Evolutionary conservation across 2,113 vertebrate species (phyloP).

Genomic region (Rhabdomys dilectus): DNA sequence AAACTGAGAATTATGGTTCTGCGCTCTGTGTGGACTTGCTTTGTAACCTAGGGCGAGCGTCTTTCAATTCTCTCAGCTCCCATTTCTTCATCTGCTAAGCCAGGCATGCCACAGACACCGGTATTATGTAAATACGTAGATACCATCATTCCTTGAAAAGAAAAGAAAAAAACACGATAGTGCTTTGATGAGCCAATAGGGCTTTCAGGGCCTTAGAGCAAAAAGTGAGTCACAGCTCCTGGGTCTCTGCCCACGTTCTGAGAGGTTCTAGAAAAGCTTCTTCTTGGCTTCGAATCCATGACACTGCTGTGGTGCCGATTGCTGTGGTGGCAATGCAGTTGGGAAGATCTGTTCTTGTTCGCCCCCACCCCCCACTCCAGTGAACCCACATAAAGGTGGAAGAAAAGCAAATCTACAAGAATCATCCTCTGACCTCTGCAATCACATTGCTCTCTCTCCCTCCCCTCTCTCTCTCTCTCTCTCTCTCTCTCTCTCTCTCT

Average conservation of each 20-base stretch:
- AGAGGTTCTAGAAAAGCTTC: neutral
- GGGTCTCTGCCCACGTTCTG: neutral
- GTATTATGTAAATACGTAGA: slow-evolving; percentile 47
- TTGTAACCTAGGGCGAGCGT: neutral
- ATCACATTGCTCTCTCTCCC: neutral
- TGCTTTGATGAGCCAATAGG: slow-evolving; percentile 31
- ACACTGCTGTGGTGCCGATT: neutral
- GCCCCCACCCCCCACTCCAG: no score
- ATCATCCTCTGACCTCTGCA: neutral
- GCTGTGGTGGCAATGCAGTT: no score
- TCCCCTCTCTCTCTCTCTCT: no score
- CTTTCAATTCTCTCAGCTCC: slow-evolving; percentile 14
- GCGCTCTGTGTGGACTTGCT: slow-evolving; percentile 46
- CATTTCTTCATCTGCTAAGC: slow-evolving; percentile 46
- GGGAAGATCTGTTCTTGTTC: neutral
- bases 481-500: no score
- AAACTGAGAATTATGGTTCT: neutral
- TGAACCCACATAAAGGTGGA: neutral
- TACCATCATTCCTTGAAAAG: slow-evolving; percentile 11
- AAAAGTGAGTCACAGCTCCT: neutral
- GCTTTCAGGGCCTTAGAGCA: neutral
- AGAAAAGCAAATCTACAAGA: neutral
- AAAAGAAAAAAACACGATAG: neutral
- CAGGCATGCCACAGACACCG: neutral
- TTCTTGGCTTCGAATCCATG: neutral